Evolutionary conservation across 2,888 invertebrate genomes (phyloP).

Genomic region (Bimastos eiseni): DNA sequence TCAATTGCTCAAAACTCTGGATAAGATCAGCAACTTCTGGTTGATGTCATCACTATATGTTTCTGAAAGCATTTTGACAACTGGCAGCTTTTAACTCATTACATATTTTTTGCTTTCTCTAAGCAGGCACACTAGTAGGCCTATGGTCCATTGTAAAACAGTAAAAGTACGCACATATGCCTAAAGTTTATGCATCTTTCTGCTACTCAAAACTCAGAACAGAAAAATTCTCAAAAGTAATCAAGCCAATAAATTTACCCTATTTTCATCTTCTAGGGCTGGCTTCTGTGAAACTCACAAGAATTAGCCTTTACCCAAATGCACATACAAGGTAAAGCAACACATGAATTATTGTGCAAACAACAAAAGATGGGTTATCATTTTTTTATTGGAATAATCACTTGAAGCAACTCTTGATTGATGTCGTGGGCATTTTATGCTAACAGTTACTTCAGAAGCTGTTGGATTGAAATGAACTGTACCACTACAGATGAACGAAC

Average conservation of each 20-base stretch:
- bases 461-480: too few species aligned
- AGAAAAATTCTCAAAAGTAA: background rate
- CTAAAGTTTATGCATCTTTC: background rate
- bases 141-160: too few species aligned
- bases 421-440: too few species aligned
- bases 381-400: too few species aligned
- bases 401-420: too few species aligned
- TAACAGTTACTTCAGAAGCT: too few species aligned
- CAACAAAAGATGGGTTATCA: background rate
- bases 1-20: conserved; percentile 14
- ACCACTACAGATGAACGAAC: too few species aligned
- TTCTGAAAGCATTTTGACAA: background rate
- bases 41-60: background rate
- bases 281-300: background rate
- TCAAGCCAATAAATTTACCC: background rate
- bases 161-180: background rate
- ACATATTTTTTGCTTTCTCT: too few species aligned
- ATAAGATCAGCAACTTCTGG: background rate
- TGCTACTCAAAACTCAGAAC: background rate
- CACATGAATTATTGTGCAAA: too few species aligned
- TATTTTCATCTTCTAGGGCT: background rate
- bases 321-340: background rate
- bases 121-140: too few species aligned
- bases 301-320: background rate
- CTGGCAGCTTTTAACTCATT: background rate